phyloP scores from a whole-genome alignment of 2,113 vertebrate genomes.

The Spheniscus mendiculus region DNA sequence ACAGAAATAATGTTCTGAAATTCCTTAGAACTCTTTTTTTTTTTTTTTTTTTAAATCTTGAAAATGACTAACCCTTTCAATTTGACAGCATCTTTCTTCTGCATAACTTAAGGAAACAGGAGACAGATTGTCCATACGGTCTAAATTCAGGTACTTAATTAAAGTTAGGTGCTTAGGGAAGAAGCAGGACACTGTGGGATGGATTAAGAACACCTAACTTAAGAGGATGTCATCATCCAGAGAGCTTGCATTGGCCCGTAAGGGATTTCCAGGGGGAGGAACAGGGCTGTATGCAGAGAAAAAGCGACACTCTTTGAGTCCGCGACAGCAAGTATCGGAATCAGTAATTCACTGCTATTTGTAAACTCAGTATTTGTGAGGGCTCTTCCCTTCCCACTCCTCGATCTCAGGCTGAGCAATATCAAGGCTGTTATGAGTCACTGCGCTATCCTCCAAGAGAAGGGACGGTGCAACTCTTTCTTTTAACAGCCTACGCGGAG shows the following conservation, averaged over 20 bases:
- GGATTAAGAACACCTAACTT: neutral
- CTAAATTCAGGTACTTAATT: neutral
- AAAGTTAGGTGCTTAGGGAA: neutral
- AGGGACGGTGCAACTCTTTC: neutral
- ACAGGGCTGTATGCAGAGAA: neutral
- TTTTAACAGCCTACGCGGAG: neutral
- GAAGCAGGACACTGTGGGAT: neutral
- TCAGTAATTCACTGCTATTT: conserved; percentile 48
- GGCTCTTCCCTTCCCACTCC: conserved; percentile 14
- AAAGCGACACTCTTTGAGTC: neutral
- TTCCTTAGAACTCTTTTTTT: neutral
- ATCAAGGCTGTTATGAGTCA: conserved; percentile 15
- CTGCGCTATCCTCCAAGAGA: neutral
- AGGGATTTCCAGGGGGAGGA: neutral
- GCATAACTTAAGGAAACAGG: neutral
- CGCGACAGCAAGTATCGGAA: neutral
- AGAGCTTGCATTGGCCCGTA: neutral
- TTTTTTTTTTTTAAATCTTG: neutral
- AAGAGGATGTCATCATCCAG: neutral
- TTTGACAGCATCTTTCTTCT: neutral
- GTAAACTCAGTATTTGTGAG: conserved; percentile 50
- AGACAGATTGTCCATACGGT: neutral
- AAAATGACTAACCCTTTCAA: neutral
- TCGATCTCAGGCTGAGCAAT: conserved; percentile 18
- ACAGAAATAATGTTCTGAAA: neutral